A percentile compares a stretch with the other conserved stretches of the same genome.
Evolutionary conservation across 1,140 invertebrate genomes (phyloP).

Genomic region (Papilio dardanus): DNA sequence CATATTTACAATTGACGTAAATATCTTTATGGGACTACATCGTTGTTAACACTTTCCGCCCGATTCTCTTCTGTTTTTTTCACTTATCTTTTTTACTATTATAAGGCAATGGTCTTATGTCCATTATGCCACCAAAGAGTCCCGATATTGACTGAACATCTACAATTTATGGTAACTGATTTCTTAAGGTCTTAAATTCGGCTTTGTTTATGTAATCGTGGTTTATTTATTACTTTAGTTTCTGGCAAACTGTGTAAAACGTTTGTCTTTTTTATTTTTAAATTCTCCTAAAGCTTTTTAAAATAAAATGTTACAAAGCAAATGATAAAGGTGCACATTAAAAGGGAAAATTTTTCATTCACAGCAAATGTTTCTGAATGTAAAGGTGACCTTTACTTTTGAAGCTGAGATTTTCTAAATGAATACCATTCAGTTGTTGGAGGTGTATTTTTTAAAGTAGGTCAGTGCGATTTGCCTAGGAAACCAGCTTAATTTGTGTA

Average conservation of each 20-base stretch:
- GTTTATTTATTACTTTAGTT: no score
- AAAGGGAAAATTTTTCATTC: not conserved
- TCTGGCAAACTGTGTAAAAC: no score
- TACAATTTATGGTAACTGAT: not conserved
- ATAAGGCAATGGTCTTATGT: no score
- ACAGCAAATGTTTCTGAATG: conserved; percentile 3
- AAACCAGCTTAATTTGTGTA: not conserved
- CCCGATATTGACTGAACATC: no score
- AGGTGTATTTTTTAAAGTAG: conserved; percentile 24
- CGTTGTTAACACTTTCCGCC: no score
- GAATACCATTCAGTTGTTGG: conserved; percentile 15
- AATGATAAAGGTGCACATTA: not conserved
- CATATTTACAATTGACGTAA: no score
- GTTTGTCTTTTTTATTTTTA: no score
- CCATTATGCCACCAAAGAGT: no score
- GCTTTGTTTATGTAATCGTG: not conserved
- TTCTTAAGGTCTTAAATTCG: not conserved
- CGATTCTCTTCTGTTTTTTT: no score
- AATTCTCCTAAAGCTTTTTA: not conserved
- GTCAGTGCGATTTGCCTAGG: not conserved
- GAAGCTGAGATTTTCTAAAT: conserved; percentile 13
- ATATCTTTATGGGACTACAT: no score
- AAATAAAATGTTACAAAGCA: not conserved
- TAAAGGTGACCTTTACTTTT: conserved; percentile 19
- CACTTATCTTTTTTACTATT: no score